phyloP scores from a whole-genome alignment of 2,113 vertebrate genomes.

The Cebidichthys violaceus region DNA sequence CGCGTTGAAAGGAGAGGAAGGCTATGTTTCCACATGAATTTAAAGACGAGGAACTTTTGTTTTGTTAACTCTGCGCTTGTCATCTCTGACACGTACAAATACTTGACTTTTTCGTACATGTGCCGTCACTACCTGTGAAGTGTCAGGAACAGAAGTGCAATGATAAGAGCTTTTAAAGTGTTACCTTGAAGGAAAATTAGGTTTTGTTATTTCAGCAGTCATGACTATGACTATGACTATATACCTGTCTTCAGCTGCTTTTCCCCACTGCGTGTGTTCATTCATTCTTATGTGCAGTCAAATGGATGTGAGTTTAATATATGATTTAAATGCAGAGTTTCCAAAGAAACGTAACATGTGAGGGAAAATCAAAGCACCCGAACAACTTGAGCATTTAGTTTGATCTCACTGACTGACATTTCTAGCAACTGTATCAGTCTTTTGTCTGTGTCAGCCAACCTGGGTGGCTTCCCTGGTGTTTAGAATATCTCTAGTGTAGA shows the following conservation, averaged over 20 bases:
- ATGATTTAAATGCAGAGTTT: neutral
- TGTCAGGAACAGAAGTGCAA: conserved; percentile 51
- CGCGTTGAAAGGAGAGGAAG: conserved; percentile 66
- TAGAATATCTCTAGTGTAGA: conserved; percentile 61
- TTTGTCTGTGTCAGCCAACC: conserved; percentile 41
- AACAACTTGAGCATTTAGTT: neutral
- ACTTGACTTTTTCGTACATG: conserved; percentile 46
- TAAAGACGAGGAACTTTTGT: conserved; percentile 40
- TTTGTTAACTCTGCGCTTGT: conserved; percentile 25
- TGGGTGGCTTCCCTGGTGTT: conserved; percentile 71
- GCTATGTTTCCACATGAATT: conserved; percentile 35
- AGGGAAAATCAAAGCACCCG: neutral
- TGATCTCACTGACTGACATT: conserved; percentile 25
- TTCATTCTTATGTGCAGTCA: neutral
- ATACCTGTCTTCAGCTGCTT: conserved; percentile 57
- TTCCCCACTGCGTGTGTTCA: conserved; percentile 42
- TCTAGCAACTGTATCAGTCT: conserved; percentile 15
- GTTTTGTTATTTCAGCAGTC: conserved; percentile 64
- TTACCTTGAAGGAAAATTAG: conserved; percentile 54
- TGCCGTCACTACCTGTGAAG: conserved; percentile 41
- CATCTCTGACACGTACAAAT: conserved; percentile 41
- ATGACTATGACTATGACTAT: conserved; percentile 22
- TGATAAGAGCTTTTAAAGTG: conserved; percentile 67
- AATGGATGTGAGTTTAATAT: conserved; percentile 12
- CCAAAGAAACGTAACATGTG: neutral